Conservation (phyloP, 2,888 invertebrate species). For the Sinodicranocentrus sp. region DNA sequence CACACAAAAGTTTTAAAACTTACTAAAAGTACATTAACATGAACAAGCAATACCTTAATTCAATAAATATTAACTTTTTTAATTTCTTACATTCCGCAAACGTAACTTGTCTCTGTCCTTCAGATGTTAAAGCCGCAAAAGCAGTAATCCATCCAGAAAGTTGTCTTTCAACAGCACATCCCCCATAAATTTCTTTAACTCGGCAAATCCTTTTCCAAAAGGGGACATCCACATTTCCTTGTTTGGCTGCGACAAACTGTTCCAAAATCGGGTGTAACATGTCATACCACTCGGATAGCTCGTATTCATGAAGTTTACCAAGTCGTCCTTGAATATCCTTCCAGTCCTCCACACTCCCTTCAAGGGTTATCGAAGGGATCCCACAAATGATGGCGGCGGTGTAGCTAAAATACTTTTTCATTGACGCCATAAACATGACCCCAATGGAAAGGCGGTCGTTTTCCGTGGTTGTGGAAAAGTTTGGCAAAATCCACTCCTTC, state of each 20-base stretch:
- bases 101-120: not conserved
- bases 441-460: constrained; percentile 50
- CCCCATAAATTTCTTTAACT: not conserved
- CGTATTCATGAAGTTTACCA: constrained; percentile 59
- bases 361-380: constrained; percentile 51
- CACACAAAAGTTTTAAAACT: not conserved
- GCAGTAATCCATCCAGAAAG: constrained; percentile 68
- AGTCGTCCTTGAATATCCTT: constrained; percentile 38
- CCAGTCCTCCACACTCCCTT: constrained; percentile 68
- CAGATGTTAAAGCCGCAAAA: constrained; percentile 48
- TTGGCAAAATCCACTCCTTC: constrained; percentile 60
- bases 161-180: constrained; percentile 11
- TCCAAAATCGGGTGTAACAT: constrained; percentile 61
- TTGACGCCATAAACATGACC: constrained; percentile 62
- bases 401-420: constrained; percentile 66
- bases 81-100: not conserved
- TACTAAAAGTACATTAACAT: not conserved
- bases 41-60: not conserved
- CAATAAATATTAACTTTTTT: not conserved
- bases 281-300: constrained; percentile 50
- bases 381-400: constrained; percentile 33
- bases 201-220: constrained; percentile 63
- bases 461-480: constrained; percentile 60
- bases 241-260: constrained; percentile 60
- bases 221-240: constrained; percentile 45